Evolutionary conservation across 2,797 vertebrate genomes (phyloP), one percentile per base, ranked within the genome.

Genomic region (Eurystomus glaucurus): DNA sequence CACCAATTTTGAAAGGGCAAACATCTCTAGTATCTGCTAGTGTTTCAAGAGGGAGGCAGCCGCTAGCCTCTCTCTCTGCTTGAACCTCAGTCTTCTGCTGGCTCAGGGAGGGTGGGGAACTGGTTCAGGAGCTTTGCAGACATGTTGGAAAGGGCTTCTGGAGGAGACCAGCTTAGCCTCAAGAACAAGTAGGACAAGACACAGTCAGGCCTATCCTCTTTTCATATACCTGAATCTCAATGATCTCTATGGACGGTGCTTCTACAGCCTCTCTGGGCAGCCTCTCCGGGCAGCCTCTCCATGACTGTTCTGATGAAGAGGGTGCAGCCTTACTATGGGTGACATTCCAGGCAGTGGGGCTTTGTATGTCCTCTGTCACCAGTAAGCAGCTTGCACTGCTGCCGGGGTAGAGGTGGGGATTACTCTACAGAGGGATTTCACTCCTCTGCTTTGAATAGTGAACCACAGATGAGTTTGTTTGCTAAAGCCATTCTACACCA

Each of bases 381-480:
- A 84, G 29, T 0, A 3, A 68, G n/a, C 26, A 55, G 26, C 25
- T 75, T n/a, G 17, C 5, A 2, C n/a, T 1, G 0, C 37, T 65
- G 20, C 31, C 39, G 35, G 57, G 6, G 5, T 39, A 37, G 50
- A 90, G n/a, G 9, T 50, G 79, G 35, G 37, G 23, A 21, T 58
- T 70, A 21, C 10, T 31, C 51, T 26, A 15, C 0, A 3, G 41
- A 13, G 29, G 14, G 16, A 33, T 77, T 90, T 81, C 8, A 2
- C 26, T 74, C 57, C 28, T 13, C 26, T 60, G 37, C 35, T 88
- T 85, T 33, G 15, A 90, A 31, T 5, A 68, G 9, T 2, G 11
- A 71, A 29, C 37, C 21, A 26, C 22, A 14, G 5, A 4, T 45
- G 48, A 8, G 6, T 58, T 55, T 6, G 11, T 23, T 43, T 45